Percentiles rank a stretch among this genome's conserved stretches.
phyloP scores from a whole-genome alignment of 2,888 invertebrate species.

The Danaus chrysippus region DNA sequence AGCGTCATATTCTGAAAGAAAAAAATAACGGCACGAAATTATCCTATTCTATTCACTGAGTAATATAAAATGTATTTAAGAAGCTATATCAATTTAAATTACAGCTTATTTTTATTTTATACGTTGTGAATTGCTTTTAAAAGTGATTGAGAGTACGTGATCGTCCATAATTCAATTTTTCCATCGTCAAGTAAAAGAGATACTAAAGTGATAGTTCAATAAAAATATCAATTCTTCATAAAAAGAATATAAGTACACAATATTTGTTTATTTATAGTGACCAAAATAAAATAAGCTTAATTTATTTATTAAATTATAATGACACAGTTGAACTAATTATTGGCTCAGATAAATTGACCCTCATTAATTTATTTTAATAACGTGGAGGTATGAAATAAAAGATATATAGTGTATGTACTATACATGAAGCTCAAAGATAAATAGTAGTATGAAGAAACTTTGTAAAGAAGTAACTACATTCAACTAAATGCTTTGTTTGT shows the following conservation, averaged over 20 bases:
- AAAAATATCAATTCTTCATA: constrained; percentile 9
- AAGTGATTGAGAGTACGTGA: constrained; percentile 37
- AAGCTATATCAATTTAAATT: not conserved
- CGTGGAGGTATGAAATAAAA: too few relatives aligned
- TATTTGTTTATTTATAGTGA: not conserved
- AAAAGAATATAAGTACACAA: not conserved
- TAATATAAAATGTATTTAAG: not conserved
- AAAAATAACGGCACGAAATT: not conserved
- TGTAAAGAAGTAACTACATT: too few relatives aligned
- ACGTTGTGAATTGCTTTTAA: constrained; percentile 29
- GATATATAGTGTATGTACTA: too few relatives aligned
- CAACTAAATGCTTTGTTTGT: too few relatives aligned
- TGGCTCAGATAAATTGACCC: too few relatives aligned
- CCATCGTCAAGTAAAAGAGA: constrained; percentile 24
- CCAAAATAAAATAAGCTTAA: not conserved
- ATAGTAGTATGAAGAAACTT: too few relatives aligned
- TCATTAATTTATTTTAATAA: too few relatives aligned
- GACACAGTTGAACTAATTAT: too few relatives aligned
- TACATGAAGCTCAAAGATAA: too few relatives aligned
- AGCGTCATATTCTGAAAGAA: not conserved
- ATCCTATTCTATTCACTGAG: not conserved
- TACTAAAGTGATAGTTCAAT: constrained; percentile 27
- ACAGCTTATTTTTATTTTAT: not conserved
- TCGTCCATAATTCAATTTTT: constrained; percentile 41
- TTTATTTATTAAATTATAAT: too few relatives aligned